A percentile compares a stretch with the other conserved stretches of the same genome.
phyloP scores from a whole-genome alignment of 2,888 invertebrate species.

The Agrochola circellaris region DNA sequence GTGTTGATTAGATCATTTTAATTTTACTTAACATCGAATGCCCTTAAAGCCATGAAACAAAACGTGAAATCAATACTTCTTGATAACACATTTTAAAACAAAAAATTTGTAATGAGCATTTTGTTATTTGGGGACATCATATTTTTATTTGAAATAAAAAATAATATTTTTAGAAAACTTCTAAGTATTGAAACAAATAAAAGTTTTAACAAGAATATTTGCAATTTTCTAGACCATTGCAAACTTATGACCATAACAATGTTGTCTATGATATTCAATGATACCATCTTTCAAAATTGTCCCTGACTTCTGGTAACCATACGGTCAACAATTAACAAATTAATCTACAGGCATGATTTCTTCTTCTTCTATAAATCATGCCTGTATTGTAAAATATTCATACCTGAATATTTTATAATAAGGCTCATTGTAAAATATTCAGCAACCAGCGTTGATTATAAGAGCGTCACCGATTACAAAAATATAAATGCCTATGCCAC shows the following conservation, averaged over 20 bases:
- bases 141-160: background rate
- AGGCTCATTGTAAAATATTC: background rate
- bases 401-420: too few species aligned
- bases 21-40: too few species aligned
- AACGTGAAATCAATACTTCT: conserved; percentile 48
- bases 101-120: background rate
- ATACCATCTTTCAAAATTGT: conserved; percentile 36
- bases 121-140: accelerated
- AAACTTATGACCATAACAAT: conserved; percentile 41
- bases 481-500: background rate
- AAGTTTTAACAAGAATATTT: background rate
- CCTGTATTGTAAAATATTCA: background rate
- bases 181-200: background rate
- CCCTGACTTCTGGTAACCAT: conserved; percentile 16
- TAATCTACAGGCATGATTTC: too few species aligned
- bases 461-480: background rate
- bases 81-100: background rate
- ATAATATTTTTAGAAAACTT: background rate
- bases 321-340: background rate
- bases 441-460: background rate
- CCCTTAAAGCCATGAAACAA: background rate
- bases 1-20: background rate
- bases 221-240: conserved; percentile 7
- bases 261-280: conserved; percentile 44
- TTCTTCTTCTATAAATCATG: too few species aligned